phyloP scores from a whole-genome alignment of 2,888 invertebrate genomes.

The Oeneis ivallda region DNA sequence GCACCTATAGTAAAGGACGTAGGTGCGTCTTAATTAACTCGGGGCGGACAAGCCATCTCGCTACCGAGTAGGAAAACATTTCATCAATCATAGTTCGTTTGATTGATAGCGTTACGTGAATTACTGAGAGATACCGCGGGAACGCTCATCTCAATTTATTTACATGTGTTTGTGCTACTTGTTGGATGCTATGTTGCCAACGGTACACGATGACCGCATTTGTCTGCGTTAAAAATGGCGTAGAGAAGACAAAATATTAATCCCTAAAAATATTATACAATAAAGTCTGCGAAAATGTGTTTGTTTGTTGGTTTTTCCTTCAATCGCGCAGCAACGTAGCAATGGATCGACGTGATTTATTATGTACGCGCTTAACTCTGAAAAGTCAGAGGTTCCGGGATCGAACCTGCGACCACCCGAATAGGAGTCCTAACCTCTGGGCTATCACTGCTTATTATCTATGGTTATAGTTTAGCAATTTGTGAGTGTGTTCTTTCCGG shows the following conservation, averaged over 20 bases:
- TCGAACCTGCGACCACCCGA: no score
- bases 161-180: constrained; percentile 79
- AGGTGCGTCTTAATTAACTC: constrained; percentile 70
- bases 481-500: no score
- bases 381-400: no score
- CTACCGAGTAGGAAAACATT: constrained; percentile 76
- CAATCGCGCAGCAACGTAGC: no score
- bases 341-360: no score
- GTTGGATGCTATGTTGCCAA: constrained; percentile 75
- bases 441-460: no score
- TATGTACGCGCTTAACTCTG: no score
- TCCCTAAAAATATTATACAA: no score
- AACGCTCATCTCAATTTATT: constrained; percentile 78
- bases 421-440: no score
- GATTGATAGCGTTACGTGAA: constrained; percentile 80
- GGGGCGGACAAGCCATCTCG: constrained; percentile 76
- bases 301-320: no score
- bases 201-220: constrained; percentile 60
- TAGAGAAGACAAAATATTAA: constrained; percentile 21
- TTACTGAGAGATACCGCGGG: constrained; percentile 76
- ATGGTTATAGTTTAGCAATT: no score
- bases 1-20: constrained; percentile 19
- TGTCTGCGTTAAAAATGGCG: constrained; percentile 25
- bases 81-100: constrained; percentile 75
- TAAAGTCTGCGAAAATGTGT: no score